A percentile compares a stretch with the other conserved stretches of the same genome.
Evolutionary conservation across 2,113 vertebrate species (phyloP).

Genomic region (Pteropus alecto): DNA sequence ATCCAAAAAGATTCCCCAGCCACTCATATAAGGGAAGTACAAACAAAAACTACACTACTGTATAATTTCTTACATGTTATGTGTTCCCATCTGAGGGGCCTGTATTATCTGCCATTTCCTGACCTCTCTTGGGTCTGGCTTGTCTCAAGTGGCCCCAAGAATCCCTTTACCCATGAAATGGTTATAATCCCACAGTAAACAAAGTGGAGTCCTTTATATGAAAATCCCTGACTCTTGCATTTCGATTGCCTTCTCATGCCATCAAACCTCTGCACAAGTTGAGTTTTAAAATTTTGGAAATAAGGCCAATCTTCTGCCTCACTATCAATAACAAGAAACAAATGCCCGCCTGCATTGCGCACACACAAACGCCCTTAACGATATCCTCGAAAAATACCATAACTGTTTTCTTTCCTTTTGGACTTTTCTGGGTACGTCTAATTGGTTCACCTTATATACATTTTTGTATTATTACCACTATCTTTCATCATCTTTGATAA

Average conservation of each 20-base stretch:
- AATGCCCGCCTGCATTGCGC: fast-evolving
- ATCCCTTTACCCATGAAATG: background rate
- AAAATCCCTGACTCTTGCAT: background rate
- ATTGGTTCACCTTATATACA: background rate
- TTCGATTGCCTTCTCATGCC: background rate
- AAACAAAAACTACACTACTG: background rate
- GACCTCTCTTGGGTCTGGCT: background rate
- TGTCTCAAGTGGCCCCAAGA: background rate
- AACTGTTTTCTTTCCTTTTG: background rate
- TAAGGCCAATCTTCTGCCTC: background rate
- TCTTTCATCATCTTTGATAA: background rate
- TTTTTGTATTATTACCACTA: background rate
- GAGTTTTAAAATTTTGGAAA: background rate
- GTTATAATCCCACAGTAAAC: background rate
- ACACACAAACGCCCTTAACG: background rate
- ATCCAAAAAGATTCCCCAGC: background rate
- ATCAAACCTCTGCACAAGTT: background rate
- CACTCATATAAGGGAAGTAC: background rate
- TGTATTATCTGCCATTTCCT: background rate
- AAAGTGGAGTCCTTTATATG: background rate
- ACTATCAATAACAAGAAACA: background rate
- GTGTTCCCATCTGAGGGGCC: background rate
- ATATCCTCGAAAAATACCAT: background rate
- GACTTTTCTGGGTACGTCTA: background rate
- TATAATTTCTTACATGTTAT: background rate